Base-by-base conservation (phyloP, 2,797 vertebrate species). In the Acrocephalus scirpaceus region DNA sequence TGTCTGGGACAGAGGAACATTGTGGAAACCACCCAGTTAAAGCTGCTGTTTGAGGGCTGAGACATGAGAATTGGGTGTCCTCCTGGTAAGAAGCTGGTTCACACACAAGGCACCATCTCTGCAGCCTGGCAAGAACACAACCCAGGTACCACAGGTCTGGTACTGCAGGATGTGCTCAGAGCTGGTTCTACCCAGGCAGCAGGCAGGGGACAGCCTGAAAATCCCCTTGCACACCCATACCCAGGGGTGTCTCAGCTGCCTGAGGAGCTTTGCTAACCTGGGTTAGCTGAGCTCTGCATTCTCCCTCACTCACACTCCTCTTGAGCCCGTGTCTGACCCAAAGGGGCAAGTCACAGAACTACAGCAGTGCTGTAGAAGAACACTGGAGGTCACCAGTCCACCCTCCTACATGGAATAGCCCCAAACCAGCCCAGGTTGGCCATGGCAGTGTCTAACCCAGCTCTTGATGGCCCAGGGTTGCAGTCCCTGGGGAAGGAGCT, bases 211-310 rank as follows among this genome's bases (percentile, higher is more conserved):
- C 54, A 60, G 60, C 69, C 40, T 54, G 54, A 25, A 70, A 77
- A 73, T 13, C 11, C 11, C 38, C 38, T 38, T 38, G 38, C 11
- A 38, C 38, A 38, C 38, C 38, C 27, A 21, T 6, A 77, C 5
- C 9, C 44, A 40, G n/a, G 4, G n/a, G 3, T 27, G 10, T 32
- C 51, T 57, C n/a, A 38, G 62, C 36, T 58, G 34, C 25, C 29
- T 5, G 7, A 62, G 32, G 29, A 84, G 22, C 29, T 71, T 30
- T 0, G 0, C 16, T 11, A 25, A 12, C 45, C 50, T 1, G 7
- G 15, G 6, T 57, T 32, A 38, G 38, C 48, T 48, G 25, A 48
- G 48, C 34, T 21, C 42, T 57, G 42, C 67, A 5, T 62, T 32
- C n/a, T 36, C 13, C 36, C 26, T 26, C 65, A 47, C 53, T 42